Evolutionary conservation across 2,113 vertebrate genomes (phyloP), one percentile per base, ranked within the genome.

Genomic region (Xenotilapia caudafasciata): DNA sequence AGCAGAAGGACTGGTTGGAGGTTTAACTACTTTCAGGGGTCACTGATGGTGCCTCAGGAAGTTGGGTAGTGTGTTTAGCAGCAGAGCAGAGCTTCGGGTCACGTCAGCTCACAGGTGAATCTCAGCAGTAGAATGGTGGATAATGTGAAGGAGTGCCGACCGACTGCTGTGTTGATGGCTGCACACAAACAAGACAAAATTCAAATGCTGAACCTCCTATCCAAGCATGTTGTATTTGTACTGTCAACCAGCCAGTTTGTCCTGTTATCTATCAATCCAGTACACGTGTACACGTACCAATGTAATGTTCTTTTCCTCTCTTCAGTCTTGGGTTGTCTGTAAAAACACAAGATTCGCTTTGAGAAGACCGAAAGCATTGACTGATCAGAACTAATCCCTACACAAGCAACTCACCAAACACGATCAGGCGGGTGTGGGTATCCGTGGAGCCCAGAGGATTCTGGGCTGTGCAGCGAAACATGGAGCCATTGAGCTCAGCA

Each of bases 401-500:
- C 6, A 65, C 60, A 65, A 55, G 3, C 12, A 7, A 87, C 86
- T 42, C 70, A 98, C 98, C 98, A 0, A 98, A 99, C 79, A 99
- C 97, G 1, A 99, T 99, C 93, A 99, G 98, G 75, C 98, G 96
- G 3, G 97, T 98, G 95, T 99, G 98, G 1, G 98, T 98, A 94
- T 99, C 98, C 0, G 98, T 98, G 94, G 98, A 97, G 75, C 98
- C 98, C 93, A 99, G 94, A 0, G 98, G 97, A 89, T 99, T 99
- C 96, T 99, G 98, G 11, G 97, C 98, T 0, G 97, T 98, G 95
- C 98, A 99, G 92, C 98, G 97, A 90, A 98, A 99, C 98, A 99
- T 98, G 93, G 98, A 98, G 51, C 98, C 98, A 0, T 99, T 99
- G 45, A 99, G 97, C 82, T 99, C 98, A 0, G 98, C 97, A 0